Percentiles rank a stretch among this genome's conserved stretches.
Evolutionary conservation across 2,113 vertebrate species (phyloP).

Genomic region (Platichthys stellatus): DNA sequence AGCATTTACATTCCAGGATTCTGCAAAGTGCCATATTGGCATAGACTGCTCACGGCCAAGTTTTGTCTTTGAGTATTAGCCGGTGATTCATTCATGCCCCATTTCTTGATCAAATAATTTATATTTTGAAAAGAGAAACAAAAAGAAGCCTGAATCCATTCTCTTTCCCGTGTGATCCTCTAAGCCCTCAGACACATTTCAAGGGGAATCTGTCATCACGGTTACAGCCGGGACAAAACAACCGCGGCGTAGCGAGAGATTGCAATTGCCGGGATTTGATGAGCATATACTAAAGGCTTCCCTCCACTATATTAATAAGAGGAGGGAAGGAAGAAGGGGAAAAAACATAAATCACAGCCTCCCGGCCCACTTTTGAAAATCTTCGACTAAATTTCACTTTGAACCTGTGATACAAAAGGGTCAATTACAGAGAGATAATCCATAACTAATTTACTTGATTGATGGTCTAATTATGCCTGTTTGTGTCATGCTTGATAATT

Average conservation of each 20-base stretch:
- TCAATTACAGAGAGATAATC: conserved; percentile 79
- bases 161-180: conserved; percentile 9
- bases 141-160: conserved; percentile 3
- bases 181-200: conserved; percentile 36
- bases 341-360: conserved; percentile 44
- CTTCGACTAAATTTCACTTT: conserved; percentile 63
- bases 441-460: conserved; percentile 80
- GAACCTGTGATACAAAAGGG: conserved; percentile 68
- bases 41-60: conserved; percentile 6
- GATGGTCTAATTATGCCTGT: conserved; percentile 79
- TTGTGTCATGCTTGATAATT: conserved; percentile 80
- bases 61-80: conserved; percentile 49
- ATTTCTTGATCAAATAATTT: conserved; percentile 36
- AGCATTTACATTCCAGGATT: conserved; percentile 42
- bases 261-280: conserved; percentile 39
- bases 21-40: conserved; percentile 41
- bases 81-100: conserved; percentile 37
- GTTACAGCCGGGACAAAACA: conserved; percentile 22
- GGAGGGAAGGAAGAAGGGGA: conserved; percentile 11
- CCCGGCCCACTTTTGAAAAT: conserved; percentile 50
- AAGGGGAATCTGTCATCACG: conserved; percentile 13
- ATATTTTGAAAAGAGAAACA: background rate
- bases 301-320: conserved; percentile 24
- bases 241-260: conserved; percentile 6
- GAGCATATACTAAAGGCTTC: conserved; percentile 32